Percentiles rank a stretch among this genome's conserved stretches.
These are phyloP conservation scores for Oryzias melastigma DNA, from an alignment of 2,113 vertebrate species.

Conservation along the genomic window DNA sequence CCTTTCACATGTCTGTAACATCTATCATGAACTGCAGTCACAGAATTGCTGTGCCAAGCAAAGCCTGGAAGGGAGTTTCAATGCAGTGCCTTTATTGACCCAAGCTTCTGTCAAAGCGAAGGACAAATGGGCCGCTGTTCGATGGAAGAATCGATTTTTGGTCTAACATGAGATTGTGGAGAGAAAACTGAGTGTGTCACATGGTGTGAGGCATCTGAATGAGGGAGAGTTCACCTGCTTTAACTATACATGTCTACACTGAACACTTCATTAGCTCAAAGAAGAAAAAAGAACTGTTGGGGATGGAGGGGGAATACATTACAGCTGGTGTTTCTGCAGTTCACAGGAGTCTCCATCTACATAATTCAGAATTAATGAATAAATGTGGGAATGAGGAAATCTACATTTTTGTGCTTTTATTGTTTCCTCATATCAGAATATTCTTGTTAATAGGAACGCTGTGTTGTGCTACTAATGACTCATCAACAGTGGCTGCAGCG, in stretches of 20 bases:
- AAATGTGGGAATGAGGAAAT: no score
- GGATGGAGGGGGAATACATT: no score
- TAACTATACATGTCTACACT: conserved; percentile 14
- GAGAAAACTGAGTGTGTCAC: conserved; percentile 47
- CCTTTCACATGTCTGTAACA: conserved; percentile 51
- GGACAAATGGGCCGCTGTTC: conserved; percentile 71
- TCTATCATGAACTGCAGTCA: conserved; percentile 62
- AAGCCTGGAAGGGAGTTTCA: conserved; percentile 56
- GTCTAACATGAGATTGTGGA: conserved; percentile 56
- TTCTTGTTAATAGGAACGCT: no score
- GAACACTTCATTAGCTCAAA: conserved; percentile 35
- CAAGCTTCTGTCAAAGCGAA: conserved; percentile 66
- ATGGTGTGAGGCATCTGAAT: conserved; percentile 27
- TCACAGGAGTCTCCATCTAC: no score
- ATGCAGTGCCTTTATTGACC: conserved; percentile 76
- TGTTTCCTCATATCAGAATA: no score
- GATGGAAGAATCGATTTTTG: conserved; percentile 65
- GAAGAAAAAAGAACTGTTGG: no score
- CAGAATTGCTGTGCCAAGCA: conserved; percentile 71
- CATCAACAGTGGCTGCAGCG: no score
- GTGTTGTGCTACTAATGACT: no score
- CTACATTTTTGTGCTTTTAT: no score
- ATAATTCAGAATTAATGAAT: no score
- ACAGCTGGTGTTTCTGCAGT: no score
- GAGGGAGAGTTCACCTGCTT: conserved; percentile 24